A percentile compares a stretch with the other conserved stretches of the same genome.
phyloP scores from a whole-genome alignment of 2,113 vertebrate species.

The Crotalus helleri region DNA sequence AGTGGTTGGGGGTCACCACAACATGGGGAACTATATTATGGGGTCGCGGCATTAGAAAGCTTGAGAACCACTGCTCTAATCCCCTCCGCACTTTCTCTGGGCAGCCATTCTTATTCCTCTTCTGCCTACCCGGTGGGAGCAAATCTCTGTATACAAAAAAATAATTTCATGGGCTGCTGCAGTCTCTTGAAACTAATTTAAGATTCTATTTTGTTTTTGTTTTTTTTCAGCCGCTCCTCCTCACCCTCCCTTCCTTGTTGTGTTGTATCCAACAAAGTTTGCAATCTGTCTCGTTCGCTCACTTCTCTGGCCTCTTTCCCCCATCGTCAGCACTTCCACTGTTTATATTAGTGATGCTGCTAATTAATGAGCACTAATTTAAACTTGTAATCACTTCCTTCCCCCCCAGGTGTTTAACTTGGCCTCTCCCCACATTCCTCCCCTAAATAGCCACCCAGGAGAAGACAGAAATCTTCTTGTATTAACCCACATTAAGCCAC shows the following conservation, averaged over 20 bases:
- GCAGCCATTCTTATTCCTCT: constrained; percentile 61
- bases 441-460: constrained; percentile 35
- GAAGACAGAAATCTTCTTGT: constrained; percentile 38
- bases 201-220: constrained; percentile 59
- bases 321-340: constrained; percentile 34
- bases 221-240: constrained; percentile 40
- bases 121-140: constrained; percentile 64
- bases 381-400: constrained; percentile 48
- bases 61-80: neutral
- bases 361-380: constrained; percentile 55
- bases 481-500: constrained; percentile 48
- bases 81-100: constrained; percentile 36
- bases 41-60: too few species aligned
- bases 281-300: constrained; percentile 19
- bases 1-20: too few species aligned
- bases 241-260: neutral
- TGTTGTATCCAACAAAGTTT: constrained; percentile 59
- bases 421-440: neutral
- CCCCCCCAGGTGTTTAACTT: constrained; percentile 44
- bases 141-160: constrained; percentile 77
- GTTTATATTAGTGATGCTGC: constrained; percentile 43
- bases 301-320: neutral
- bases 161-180: constrained; percentile 86
- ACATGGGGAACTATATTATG: too few species aligned
- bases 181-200: constrained; percentile 80